Percentiles rank a stretch among this genome's conserved stretches.
phyloP scores from a whole-genome alignment of 2,888 invertebrate genomes.

The Sympetrum striolatum region DNA sequence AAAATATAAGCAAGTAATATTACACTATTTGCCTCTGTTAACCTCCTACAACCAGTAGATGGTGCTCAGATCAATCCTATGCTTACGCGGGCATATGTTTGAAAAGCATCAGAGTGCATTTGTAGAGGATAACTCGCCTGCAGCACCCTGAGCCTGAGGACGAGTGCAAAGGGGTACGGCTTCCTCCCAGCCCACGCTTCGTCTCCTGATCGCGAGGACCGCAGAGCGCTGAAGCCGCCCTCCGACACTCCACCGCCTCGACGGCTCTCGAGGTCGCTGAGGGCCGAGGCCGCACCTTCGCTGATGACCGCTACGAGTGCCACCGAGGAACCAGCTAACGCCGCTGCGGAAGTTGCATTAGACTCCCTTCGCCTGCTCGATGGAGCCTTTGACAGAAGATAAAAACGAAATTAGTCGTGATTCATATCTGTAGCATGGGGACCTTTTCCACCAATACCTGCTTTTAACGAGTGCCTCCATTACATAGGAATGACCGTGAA shows the following conservation, averaged over 20 bases:
- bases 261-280: not conserved
- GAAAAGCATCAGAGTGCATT: not conserved
- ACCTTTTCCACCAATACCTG: no score
- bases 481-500: no score
- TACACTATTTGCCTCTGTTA: no score
- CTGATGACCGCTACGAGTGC: not conserved
- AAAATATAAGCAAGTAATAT: no score
- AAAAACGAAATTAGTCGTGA: no score
- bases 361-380: not conserved
- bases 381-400: not conserved
- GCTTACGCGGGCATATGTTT: not conserved
- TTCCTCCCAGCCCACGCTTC: constrained; percentile 15
- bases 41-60: no score
- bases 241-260: not conserved
- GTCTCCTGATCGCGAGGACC: not conserved
- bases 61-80: not conserved
- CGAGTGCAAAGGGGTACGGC: constrained; percentile 64
- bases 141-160: constrained; percentile 65
- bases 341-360: not conserved
- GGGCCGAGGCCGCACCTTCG: not conserved
- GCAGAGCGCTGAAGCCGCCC: not conserved
- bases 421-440: no score
- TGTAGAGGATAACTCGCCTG: constrained; percentile 59
- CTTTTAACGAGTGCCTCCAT: no score
- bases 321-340: not conserved